A percentile compares a stretch with the other conserved stretches of the same genome.
Conservation (phyloP, 2,113 vertebrate species). For the Alethe diademata region DNA sequence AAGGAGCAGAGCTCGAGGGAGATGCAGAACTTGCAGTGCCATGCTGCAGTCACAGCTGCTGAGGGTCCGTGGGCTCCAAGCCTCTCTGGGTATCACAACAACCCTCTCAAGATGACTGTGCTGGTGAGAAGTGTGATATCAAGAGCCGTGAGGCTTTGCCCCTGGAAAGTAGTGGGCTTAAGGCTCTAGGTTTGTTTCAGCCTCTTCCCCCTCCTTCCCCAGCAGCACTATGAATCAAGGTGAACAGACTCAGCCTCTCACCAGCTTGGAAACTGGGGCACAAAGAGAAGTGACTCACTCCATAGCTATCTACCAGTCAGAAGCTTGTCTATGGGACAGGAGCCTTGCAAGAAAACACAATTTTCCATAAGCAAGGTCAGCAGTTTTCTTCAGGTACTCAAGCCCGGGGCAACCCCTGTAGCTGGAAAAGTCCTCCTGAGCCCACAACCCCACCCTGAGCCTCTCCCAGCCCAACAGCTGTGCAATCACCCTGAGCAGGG, state of each 20-base stretch:
- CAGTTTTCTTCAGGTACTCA: not conserved
- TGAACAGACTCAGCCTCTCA: not conserved
- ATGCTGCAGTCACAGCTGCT: rapidly evolving
- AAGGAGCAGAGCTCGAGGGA: not conserved
- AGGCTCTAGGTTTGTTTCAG: not conserved
- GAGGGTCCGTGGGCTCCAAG: not conserved
- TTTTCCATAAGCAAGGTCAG: not conserved
- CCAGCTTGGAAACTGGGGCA: slow-evolving; percentile 13
- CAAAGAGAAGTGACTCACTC: not conserved
- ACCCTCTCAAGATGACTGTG: not conserved
- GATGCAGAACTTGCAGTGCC: not conserved
- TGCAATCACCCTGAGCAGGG: not conserved
- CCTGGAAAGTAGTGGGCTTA: not conserved
- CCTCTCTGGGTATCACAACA: not conserved
- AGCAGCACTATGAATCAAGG: not conserved
- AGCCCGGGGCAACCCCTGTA: not conserved
- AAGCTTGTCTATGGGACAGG: not conserved
- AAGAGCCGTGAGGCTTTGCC: not conserved
- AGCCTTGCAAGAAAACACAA: not conserved
- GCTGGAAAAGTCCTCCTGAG: not conserved
- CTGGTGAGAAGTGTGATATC: not conserved
- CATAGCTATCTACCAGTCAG: not conserved
- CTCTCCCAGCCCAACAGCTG: not conserved
- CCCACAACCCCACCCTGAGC: not conserved
- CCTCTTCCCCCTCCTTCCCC: not conserved